phyloP scores from a whole-genome alignment of 2,888 invertebrate genomes.

The Mythimna pallens region DNA sequence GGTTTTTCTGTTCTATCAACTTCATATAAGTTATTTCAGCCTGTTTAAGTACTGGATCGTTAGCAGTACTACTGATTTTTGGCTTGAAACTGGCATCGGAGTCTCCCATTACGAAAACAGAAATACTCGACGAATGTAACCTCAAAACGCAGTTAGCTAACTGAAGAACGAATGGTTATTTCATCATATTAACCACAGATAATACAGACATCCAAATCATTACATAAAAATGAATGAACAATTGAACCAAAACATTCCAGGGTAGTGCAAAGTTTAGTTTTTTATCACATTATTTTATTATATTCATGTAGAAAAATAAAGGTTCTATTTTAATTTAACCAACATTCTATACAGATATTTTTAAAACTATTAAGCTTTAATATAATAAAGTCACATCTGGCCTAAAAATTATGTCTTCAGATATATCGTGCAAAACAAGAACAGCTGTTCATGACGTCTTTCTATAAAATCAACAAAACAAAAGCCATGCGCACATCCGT shows the following conservation, averaged over 20 bases:
- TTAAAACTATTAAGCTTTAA: not conserved
- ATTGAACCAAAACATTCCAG: slow-evolving; percentile 24
- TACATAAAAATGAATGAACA: slow-evolving; percentile 34
- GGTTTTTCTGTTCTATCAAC: slow-evolving; percentile 94
- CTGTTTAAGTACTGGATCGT: slow-evolving; percentile 87
- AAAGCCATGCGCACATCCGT: slow-evolving; percentile 79
- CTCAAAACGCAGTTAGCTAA: slow-evolving; percentile 66
- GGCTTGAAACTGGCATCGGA: slow-evolving; percentile 82
- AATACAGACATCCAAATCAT: slow-evolving; percentile 40
- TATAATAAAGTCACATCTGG: not conserved
- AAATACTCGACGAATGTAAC: slow-evolving; percentile 72
- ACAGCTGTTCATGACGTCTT: slow-evolving; percentile 85
- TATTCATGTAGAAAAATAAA: not conserved
- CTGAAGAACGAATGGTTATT: slow-evolving; percentile 48
- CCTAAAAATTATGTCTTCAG: not conserved
- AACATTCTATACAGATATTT: not conserved
- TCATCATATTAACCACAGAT: slow-evolving; percentile 35
- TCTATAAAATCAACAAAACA: slow-evolving; percentile 71
- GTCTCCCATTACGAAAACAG: slow-evolving; percentile 85
- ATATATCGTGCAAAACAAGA: slow-evolving; percentile 47
- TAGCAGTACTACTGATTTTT: slow-evolving; percentile 77
- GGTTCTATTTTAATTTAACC: not conserved
- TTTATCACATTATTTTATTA: not conserved
- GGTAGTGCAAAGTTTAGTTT: not conserved
- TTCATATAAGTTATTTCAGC: slow-evolving; percentile 95